These are phyloP conservation scores for Cynoglossus semilaevis DNA, from an alignment of 2,113 vertebrate species.

Conservation along the genomic window DNA sequence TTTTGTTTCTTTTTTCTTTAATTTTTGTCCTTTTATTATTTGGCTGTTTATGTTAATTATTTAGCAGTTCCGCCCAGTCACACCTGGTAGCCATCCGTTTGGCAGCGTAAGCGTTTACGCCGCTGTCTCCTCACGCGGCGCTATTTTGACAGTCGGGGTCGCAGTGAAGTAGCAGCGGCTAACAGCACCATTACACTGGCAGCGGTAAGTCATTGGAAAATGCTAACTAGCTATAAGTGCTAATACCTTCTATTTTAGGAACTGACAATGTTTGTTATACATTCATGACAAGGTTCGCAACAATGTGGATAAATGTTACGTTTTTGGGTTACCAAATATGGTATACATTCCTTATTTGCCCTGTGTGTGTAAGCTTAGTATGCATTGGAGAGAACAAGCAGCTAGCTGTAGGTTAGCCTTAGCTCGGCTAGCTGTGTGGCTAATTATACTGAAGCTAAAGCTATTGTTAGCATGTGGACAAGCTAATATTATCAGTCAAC, in stretches of 20 bases:
- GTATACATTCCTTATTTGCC: slow-evolving; percentile 3
- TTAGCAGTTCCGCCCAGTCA: slow-evolving; percentile 1
- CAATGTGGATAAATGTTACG: background rate
- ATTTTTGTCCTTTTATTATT: slow-evolving; percentile 64
- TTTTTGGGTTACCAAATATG: background rate
- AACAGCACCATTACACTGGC: slow-evolving; percentile 65
- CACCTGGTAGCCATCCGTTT: background rate
- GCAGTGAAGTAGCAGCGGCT: slow-evolving; percentile 52
- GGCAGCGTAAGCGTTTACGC: slow-evolving; percentile 32
- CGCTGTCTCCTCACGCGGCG: slow-evolving; percentile 66
- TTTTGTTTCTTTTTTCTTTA: slow-evolving; percentile 69
- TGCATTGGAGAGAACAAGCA: slow-evolving; percentile 54
- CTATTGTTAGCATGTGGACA: slow-evolving; percentile 68
- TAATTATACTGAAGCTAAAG: slow-evolving; percentile 72
- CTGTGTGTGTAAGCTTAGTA: slow-evolving; percentile 1
- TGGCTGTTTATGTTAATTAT: slow-evolving; percentile 33
- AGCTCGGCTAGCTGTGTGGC: slow-evolving; percentile 64
- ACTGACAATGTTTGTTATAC: slow-evolving; percentile 24
- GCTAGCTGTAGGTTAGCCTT: slow-evolving; percentile 55
- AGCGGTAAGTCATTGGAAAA: slow-evolving; percentile 65
- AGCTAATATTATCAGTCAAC: slow-evolving; percentile 58
- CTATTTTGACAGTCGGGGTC: slow-evolving; percentile 76
- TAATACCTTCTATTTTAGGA: slow-evolving; percentile 30
- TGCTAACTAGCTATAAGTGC: slow-evolving; percentile 34
- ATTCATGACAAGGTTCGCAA: background rate